phyloP scores from a whole-genome alignment of 2,888 invertebrate species.

The Perizoma flavofasciatum region DNA sequence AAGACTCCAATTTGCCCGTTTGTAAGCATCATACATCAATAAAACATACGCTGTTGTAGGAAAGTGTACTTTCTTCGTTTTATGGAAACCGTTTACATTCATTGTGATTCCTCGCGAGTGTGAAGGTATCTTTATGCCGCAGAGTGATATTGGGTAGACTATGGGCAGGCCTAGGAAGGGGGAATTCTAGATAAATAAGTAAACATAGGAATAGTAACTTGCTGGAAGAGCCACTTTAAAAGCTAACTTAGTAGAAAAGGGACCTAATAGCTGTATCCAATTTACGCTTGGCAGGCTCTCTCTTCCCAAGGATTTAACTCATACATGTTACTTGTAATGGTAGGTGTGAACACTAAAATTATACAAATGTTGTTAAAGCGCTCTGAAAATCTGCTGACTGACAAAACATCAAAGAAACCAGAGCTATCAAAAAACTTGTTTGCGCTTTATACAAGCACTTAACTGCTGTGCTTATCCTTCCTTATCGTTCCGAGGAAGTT shows the following conservation, averaged over 20 bases:
- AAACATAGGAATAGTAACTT: no score
- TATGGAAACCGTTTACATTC: slow-evolving; percentile 48
- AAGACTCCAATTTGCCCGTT: slow-evolving; percentile 25
- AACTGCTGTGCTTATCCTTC: not conserved
- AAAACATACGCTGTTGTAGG: slow-evolving; percentile 43
- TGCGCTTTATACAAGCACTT: not conserved
- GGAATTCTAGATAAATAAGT: not conserved
- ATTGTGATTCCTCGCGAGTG: slow-evolving; percentile 48
- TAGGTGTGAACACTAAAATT: no score
- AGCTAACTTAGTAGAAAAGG: no score
- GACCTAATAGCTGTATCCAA: no score
- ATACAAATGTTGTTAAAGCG: no score
- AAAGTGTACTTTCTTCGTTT: slow-evolving; percentile 59
- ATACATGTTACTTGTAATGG: no score
- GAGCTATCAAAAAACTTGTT: not conserved
- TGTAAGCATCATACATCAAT: slow-evolving; percentile 41
- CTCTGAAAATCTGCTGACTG: no score
- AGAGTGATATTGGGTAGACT: slow-evolving; percentile 7
- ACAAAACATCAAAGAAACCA: no score
- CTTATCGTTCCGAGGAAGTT: slow-evolving; percentile 9
- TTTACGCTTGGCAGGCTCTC: no score
- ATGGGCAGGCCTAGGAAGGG: no score
- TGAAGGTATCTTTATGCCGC: slow-evolving; percentile 9
- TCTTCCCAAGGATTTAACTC: no score
- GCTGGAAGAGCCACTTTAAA: no score